These are phyloP conservation scores for Cotesia glomerata DNA, from an alignment of 1,140 invertebrate genomes.

Conservation along the genomic window DNA sequence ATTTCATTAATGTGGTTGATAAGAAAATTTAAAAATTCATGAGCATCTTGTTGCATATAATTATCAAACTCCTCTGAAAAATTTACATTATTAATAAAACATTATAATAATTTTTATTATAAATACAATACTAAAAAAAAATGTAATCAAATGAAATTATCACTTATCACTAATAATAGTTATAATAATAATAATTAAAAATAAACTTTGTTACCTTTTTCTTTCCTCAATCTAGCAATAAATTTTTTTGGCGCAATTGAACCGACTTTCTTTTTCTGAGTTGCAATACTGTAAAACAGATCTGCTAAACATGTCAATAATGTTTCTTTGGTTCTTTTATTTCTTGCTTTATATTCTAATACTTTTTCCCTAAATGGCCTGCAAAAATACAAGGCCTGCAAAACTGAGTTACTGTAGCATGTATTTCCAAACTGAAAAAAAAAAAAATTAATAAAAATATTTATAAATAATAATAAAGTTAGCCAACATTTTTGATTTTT, in stretches of 20 bases:
- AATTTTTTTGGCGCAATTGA: slow-evolving; percentile 99
- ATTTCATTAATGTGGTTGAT: slow-evolving; percentile 97
- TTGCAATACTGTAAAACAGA: slow-evolving; percentile 98
- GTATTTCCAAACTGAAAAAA: slow-evolving; percentile 97
- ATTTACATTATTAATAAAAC: slow-evolving; percentile 39
- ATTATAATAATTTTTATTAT: no score
- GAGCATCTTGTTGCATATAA: slow-evolving; percentile 99
- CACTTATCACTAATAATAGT: no score
- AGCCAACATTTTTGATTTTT: no score
- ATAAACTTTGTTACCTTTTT: slow-evolving; percentile 89
- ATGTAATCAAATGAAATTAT: no score
- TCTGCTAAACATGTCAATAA: slow-evolving; percentile 96
- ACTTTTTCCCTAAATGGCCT: slow-evolving; percentile 98
- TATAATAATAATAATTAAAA: no score
- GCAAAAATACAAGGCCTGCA: slow-evolving; percentile 99
- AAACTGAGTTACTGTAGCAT: slow-evolving; percentile 98
- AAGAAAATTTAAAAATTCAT: slow-evolving; percentile 99
- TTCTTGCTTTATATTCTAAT: slow-evolving; percentile 96
- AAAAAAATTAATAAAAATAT: slow-evolving; percentile 32
- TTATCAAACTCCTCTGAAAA: slow-evolving; percentile 97
- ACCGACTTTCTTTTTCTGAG: slow-evolving; percentile 99
- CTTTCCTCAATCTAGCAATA: slow-evolving; percentile 95
- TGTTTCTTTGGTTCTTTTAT: slow-evolving; percentile 97
- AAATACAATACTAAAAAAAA: no score
- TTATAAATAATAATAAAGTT: no score